Evolutionary conservation across 2,888 invertebrate species (phyloP), one percentile per base, ranked within the genome.

Genomic region (Scaeva pyrastri): DNA sequence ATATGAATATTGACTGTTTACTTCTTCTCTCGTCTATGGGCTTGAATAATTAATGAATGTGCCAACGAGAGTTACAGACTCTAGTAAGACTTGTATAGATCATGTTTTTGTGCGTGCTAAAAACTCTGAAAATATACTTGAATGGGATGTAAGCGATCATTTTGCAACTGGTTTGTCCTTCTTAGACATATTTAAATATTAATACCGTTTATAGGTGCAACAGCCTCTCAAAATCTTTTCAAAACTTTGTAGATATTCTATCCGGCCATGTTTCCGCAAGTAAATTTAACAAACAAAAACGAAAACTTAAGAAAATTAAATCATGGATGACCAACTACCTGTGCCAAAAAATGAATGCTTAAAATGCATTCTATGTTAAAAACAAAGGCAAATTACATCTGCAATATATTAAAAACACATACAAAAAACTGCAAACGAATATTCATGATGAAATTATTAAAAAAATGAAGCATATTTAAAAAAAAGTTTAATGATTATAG

Each of bases 1-100:
- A 73, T 26, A 73, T 73, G 1, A 62, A 52, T 52, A 73, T 73
- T 50, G 50, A 50, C 8, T 50, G 8, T 50, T 50, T 50, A 10
- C 19, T 50, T 2, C 21, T 50, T 50, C 21, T 50, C 10, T 50
- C 50, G 19, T 50, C 50, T 21, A 5, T 50, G 50, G 50, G 7
- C 12, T 23, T n/a, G 31, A 55, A 26, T 55, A 26, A n/a, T 8
- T 55, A 26, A 7, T 55, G 7, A 55, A 55, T 55, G 55, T 55
- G 26, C 55, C n/a, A 55, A 55, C 26, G 6, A 55, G 55, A 55
- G 55, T 55, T n/a, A 55, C 55, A 26, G 26, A 55, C 26, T 14
- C 1, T 2, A 26, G 14, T 26, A 55, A 55, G 14, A 55, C 55
- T 1, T 55, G 55, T 55, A 31, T 55, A 26, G 55, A 31, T n/a